These are phyloP conservation scores for Drymonia ruficornis DNA, from an alignment of 2,888 invertebrate species.

Conservation along the genomic window DNA sequence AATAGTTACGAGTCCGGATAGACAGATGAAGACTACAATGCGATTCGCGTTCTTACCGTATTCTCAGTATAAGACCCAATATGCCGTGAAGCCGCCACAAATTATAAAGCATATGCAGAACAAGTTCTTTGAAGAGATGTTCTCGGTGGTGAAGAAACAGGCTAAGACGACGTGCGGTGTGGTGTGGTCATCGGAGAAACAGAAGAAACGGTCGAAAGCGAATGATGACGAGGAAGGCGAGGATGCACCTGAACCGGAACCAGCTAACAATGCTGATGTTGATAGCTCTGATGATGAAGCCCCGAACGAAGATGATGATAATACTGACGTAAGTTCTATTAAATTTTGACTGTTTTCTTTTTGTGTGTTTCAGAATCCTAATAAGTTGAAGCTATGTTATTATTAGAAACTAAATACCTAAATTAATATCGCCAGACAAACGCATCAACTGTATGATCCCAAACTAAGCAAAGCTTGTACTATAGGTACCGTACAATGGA, in stretches of 20 bases:
- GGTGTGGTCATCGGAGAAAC: slow-evolving; percentile 77
- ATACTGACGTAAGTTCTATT: slow-evolving; percentile 68
- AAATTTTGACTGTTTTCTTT: slow-evolving; percentile 1
- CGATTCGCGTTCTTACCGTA: slow-evolving; percentile 90
- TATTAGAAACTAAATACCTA: no score
- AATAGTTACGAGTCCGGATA: slow-evolving; percentile 81
- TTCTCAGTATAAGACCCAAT: slow-evolving; percentile 89
- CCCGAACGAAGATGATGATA: slow-evolving; percentile 83
- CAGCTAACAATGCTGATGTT: slow-evolving; percentile 57
- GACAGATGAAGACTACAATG: slow-evolving; percentile 87
- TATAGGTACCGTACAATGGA: no score
- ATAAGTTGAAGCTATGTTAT: no score
- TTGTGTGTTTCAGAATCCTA: no score
- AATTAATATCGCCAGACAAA: no score
- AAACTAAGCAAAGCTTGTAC: no score
- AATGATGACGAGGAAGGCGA: slow-evolving; percentile 72
- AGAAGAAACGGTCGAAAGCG: slow-evolving; percentile 55
- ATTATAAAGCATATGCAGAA: slow-evolving; percentile 91
- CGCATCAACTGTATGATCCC: no score
- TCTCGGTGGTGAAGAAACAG: slow-evolving; percentile 85
- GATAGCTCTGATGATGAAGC: slow-evolving; percentile 89
- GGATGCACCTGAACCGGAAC: slow-evolving; percentile 45
- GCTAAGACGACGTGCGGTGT: slow-evolving; percentile 81
- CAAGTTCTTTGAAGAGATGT: slow-evolving; percentile 88
- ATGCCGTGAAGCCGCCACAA: slow-evolving; percentile 87